Evolutionary conservation across 1,140 invertebrate genomes (phyloP).

Genomic region (Laupala kohalensis): DNA sequence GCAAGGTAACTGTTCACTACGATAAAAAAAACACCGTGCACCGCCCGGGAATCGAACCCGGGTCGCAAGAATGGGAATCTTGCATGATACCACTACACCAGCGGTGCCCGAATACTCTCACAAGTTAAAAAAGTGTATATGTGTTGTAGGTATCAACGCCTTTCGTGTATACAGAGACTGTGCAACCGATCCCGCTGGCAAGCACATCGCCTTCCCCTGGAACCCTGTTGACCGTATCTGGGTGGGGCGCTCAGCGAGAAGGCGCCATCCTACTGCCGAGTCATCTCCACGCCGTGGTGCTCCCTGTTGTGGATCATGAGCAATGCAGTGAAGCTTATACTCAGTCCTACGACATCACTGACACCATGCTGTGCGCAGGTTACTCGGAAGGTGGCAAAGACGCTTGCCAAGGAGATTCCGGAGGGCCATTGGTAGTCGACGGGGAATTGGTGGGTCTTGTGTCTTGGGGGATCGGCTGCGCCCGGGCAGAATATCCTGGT

Average conservation of each 20-base stretch:
- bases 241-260: neutral
- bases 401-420: constrained; percentile 17
- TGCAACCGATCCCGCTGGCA: neutral
- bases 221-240: neutral
- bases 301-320: neutral
- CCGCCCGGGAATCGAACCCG: constrained; percentile 93
- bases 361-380: neutral
- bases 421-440: constrained; percentile 20
- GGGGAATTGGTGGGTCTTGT: constrained; percentile 28
- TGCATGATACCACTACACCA: constrained; percentile 95
- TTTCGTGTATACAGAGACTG: neutral
- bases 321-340: neutral
- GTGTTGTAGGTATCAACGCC: neutral
- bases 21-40: no score
- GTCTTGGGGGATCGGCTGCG: constrained; percentile 34
- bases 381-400: constrained; percentile 1
- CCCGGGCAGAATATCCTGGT: constrained; percentile 43
- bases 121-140: no score
- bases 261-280: neutral
- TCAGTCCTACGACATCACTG: neutral
- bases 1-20: no score
- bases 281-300: neutral
- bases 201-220: neutral
- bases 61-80: constrained; percentile 94
- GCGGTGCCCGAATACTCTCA: constrained; percentile 71